Evolutionary conservation across 2,113 vertebrate species (phyloP), one percentile per base, ranked within the genome.

Genomic region (Sprattus sprattus): DNA sequence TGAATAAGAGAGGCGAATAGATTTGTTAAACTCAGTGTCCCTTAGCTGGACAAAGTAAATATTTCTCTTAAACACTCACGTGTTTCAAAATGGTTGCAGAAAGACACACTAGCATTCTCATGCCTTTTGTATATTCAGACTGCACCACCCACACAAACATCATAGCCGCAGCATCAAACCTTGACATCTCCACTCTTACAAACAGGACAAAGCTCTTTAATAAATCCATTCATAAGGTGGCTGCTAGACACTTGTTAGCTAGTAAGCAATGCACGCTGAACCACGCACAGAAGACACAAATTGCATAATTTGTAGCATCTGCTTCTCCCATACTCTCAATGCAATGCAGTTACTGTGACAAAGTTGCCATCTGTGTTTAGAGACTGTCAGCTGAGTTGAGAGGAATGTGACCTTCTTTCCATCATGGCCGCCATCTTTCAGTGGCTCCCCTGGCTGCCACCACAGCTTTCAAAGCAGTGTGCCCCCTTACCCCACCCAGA

Each of bases 371-470:
- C 39, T 78, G 64, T 20, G 20, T 84, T 60, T 83, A 7, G 9
- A 50, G 80, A 45, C 54, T 28, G 39, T 81, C 83, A 85, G 92
- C 87, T 81, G 64, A 57, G 84, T 86, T 88, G 57, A n/a, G 81
- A 85, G 90, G 87, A 86, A 88, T 87, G 84, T 47, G 45, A 75
- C 84, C 84, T 84, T 64, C 81, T 82, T 84, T 28, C 82, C 85
- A 92, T 90, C 89, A 85, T 86, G 90, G 87, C 90, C 90, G 85
- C n/a, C 67, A 87, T 92, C 94, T 93, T 89, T 94, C 93, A 93
- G 10, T 78, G 20, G 20, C 6, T 64, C 60, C 28, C n/a, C 64
- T 5, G 71, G 28, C 28, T 13, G 44, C 71, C 28, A 4, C 71
- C 71, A 67, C n/a, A 67, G 22, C 84, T 89, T 94, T 93, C 90